Base-by-base conservation (phyloP, 2,797 vertebrate species). In the Manis pentadactyla region DNA sequence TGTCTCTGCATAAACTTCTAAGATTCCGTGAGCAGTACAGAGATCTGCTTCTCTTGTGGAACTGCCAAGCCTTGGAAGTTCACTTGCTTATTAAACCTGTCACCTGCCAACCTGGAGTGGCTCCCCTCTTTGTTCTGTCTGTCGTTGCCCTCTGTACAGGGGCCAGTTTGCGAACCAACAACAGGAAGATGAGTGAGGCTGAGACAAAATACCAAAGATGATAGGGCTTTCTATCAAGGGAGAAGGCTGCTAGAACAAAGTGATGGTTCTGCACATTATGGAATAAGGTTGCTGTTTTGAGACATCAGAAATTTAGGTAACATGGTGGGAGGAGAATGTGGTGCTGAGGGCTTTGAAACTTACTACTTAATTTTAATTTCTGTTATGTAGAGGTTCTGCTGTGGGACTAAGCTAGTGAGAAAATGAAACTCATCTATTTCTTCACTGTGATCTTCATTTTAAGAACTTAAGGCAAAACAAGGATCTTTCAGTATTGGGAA, bases 391-490 rank as follows among this genome's bases (percentile, higher is more conserved):
- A 74, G 4, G 2, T 94, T 49, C 8, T 42, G 14, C 2, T 74
- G 37, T 73, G 51, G 37, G 59, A 9, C 37, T 84, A 23, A 87
- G 7, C 23, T 87, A 69, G 55, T 75, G 23, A 68, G 84, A 92
- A 81, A 39, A 31, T 55, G 37, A 63, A 74, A 87, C 21, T 39
- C 3, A 57, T 13, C 10, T 18, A 19, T 74, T 88, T 78, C 29
- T 94, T 29, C 15, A 75, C n/a, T 92, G 37, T 59, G 34, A 81
- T 12, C 25, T 46, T 83, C 66, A 19, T 86, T 89, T 94, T 96
- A 95, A 77, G 27, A 82, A 71, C 27, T 63, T 53, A 91, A 59
- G 31, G 39, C 8, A 1, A 84, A 55, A 13, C 1, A 69, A 42
- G 4, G 1, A 21, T 57, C n/a, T 7, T 46, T 90, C 29, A 83